phyloP scores from a whole-genome alignment of 2,888 invertebrate genomes.

The Malacosoma neustria region DNA sequence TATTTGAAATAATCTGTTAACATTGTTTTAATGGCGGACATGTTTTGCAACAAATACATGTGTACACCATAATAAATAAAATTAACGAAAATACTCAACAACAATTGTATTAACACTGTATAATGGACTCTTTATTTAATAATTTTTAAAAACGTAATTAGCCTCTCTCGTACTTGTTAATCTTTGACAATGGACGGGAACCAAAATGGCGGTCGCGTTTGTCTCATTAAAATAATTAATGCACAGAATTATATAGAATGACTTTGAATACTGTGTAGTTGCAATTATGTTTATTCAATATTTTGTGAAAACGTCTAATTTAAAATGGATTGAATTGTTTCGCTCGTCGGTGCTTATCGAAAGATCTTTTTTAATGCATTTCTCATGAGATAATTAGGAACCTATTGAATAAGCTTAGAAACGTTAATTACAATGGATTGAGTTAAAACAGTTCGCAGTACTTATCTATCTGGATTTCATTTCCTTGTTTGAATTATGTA shows the following conservation, averaged over 20 bases:
- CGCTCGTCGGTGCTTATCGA: not conserved
- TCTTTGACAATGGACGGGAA: constrained; percentile 65
- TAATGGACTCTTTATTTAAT: constrained; percentile 52
- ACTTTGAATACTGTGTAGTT: constrained; percentile 38
- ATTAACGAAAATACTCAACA: constrained; percentile 55
- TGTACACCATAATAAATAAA: not conserved
- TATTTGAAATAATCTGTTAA: too few relatives aligned
- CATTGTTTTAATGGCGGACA: too few relatives aligned
- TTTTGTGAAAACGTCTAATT: constrained; percentile 41
- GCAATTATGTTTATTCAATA: constrained; percentile 59
- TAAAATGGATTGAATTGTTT: constrained; percentile 26
- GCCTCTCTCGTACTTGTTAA: constrained; percentile 45
- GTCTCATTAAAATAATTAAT: constrained; percentile 56
- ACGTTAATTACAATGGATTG: constrained; percentile 28
- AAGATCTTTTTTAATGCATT: constrained; percentile 29
- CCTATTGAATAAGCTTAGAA: constrained; percentile 42
- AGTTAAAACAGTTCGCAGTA: constrained; percentile 21
- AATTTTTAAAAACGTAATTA: constrained; percentile 52
- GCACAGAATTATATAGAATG: constrained; percentile 40
- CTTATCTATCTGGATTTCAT: not conserved
- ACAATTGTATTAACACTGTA: constrained; percentile 58
- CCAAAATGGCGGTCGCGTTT: constrained; percentile 45
- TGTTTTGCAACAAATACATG: not conserved
- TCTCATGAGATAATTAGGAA: constrained; percentile 50
- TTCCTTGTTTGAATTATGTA: not conserved